These are phyloP conservation scores for Hirundo rustica DNA, from an alignment of 2,797 vertebrate genomes.

Conservation along the genomic window DNA sequence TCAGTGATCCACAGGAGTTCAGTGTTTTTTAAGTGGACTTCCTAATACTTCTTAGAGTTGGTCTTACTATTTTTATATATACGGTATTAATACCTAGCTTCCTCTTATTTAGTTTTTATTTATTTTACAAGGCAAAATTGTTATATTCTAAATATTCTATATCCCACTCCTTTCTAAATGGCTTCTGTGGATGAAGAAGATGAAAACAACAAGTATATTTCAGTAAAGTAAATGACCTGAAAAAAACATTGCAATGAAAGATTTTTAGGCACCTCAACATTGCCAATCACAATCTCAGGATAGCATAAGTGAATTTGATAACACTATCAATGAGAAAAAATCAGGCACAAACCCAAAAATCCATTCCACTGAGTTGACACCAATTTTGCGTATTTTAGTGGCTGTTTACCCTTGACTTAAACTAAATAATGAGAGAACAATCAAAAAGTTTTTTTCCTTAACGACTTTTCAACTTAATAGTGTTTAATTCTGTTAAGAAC, in stretches of 20 bases:
- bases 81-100: not conserved
- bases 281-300: not conserved
- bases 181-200: not conserved
- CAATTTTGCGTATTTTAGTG: not conserved
- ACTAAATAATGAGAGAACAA: not conserved
- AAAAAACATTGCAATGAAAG: not conserved
- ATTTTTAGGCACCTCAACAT: not conserved
- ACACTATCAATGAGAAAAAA: slow-evolving; percentile 12
- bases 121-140: not conserved
- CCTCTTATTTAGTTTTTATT: not conserved
- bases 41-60: not conserved
- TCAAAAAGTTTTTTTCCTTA: not conserved
- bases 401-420: not conserved
- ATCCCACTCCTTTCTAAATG: not conserved
- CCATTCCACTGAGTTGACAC: not conserved
- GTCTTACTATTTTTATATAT: not conserved
- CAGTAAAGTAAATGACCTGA: not conserved
- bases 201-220: not conserved
- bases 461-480: not conserved
- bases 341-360: not conserved
- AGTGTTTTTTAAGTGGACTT: not conserved
- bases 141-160: not conserved
- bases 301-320: slow-evolving; percentile 20
- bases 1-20: not conserved
- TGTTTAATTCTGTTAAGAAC: not conserved